phyloP scores from a whole-genome alignment of 2,113 vertebrate species.

The Dipodomys merriami region DNA sequence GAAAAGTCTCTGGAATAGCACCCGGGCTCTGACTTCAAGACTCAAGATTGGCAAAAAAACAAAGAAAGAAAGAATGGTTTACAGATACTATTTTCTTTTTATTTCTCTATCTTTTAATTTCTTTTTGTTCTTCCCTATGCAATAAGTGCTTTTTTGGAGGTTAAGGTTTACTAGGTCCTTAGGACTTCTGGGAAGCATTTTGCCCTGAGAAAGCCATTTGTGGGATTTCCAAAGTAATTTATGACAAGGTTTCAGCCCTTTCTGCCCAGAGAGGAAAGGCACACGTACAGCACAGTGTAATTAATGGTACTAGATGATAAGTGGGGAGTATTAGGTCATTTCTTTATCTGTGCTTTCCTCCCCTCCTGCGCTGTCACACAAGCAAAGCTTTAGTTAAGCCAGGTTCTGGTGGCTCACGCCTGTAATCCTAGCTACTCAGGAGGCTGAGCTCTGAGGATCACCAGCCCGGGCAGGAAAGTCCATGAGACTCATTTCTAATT shows the following conservation, averaged over 20 bases:
- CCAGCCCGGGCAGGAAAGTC: too few relatives aligned
- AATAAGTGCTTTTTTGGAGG: slow-evolving; percentile 62
- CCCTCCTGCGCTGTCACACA: not conserved
- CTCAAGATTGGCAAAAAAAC: too few relatives aligned
- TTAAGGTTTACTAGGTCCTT: slow-evolving; percentile 40
- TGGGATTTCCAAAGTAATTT: slow-evolving; percentile 59
- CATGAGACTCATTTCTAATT: too few relatives aligned
- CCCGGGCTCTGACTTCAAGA: too few relatives aligned
- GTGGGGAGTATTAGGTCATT: not conserved
- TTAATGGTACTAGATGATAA: not conserved
- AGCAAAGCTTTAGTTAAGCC: not conserved
- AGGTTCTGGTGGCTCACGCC: too few relatives aligned
- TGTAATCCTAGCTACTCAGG: too few relatives aligned
- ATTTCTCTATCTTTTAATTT: slow-evolving; percentile 62
- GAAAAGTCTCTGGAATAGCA: too few relatives aligned
- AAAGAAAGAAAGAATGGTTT: not conserved
- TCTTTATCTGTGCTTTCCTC: slow-evolving; percentile 35
- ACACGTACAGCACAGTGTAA: slow-evolving; percentile 16
- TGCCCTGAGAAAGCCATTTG: slow-evolving; percentile 56
- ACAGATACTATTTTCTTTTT: slow-evolving; percentile 56
- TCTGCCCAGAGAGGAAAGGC: slow-evolving; percentile 58
- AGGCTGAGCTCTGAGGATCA: too few relatives aligned
- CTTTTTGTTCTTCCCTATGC: slow-evolving; percentile 62
- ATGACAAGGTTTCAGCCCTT: slow-evolving; percentile 61
- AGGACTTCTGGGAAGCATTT: slow-evolving; percentile 64